Conservation (phyloP, 2,797 vertebrate genomes). For the Gobio occitaniae region DNA sequence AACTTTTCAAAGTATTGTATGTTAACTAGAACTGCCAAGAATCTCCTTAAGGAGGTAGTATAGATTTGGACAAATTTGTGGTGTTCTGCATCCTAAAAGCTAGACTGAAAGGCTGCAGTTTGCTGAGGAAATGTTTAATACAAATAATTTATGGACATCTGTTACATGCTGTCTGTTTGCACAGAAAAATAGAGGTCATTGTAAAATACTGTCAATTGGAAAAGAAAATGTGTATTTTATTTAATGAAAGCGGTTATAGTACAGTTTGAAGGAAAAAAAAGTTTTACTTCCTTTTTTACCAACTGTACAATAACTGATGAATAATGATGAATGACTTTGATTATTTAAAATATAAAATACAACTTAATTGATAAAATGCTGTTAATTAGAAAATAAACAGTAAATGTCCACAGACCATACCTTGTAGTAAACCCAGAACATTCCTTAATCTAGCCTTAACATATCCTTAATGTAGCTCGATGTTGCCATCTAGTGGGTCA, state of each 20-base stretch:
- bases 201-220: background rate
- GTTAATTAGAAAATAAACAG: too few species aligned
- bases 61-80: background rate
- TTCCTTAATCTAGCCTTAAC: background rate
- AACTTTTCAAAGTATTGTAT: background rate
- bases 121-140: background rate
- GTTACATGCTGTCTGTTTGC: too few species aligned
- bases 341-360: background rate
- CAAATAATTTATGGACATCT: background rate
- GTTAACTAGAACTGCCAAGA: background rate
- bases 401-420: background rate
- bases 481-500: constrained; percentile 76
- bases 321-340: too few species aligned
- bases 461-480: constrained; percentile 34
- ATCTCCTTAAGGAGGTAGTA: background rate
- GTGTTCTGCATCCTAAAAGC: background rate
- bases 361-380: background rate
- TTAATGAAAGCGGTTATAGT: background rate
- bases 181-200: too few species aligned
- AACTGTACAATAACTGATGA: background rate
- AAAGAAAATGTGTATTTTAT: background rate
- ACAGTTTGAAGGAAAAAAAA: too few species aligned
- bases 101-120: background rate
- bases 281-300: background rate
- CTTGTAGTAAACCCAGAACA: background rate